Conservation (phyloP, 2,888 invertebrate species). For the Drosophila cognata region DNA sequence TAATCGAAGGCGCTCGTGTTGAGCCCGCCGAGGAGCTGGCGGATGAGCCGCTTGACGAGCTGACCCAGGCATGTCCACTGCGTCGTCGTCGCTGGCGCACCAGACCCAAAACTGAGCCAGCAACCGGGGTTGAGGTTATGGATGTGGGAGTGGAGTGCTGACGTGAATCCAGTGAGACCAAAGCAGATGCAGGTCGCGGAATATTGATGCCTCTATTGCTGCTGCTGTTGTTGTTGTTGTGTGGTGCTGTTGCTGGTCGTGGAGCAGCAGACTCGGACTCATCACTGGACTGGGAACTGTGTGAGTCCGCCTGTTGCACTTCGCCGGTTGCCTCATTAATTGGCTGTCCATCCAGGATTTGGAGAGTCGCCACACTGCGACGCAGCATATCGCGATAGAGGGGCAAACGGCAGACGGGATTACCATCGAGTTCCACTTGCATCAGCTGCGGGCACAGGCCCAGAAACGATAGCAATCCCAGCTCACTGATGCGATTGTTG, state of each 20-base stretch:
- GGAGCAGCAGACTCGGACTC: constrained; percentile 52
- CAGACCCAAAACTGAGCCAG: constrained; percentile 77
- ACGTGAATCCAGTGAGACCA: constrained; percentile 52
- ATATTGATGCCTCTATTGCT: not conserved
- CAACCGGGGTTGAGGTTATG: constrained; percentile 69
- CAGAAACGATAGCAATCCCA: constrained; percentile 82
- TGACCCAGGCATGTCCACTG: constrained; percentile 68
- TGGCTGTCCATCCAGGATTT: constrained; percentile 84
- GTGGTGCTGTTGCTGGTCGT: constrained; percentile 64
- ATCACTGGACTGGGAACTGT: constrained; percentile 68
- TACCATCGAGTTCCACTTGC: constrained; percentile 86
- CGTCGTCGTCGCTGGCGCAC: constrained; percentile 69
- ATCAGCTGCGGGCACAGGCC: constrained; percentile 86
- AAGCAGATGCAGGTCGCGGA: constrained; percentile 39
- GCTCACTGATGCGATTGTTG: constrained; percentile 83
- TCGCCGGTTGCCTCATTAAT: constrained; percentile 46
- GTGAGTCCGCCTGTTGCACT: constrained; percentile 23
- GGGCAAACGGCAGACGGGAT: constrained; percentile 83
- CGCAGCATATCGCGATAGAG: constrained; percentile 83
- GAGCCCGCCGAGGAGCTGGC: constrained; percentile 68
- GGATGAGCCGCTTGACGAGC: constrained; percentile 70
- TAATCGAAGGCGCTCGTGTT: constrained; percentile 68
- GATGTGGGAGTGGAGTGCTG: constrained; percentile 29
- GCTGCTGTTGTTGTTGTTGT: constrained; percentile 4
- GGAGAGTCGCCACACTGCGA: constrained; percentile 83